Evolutionary conservation across 1,140 invertebrate species (phyloP).

Genomic region (Acyrthosiphon pisum): DNA sequence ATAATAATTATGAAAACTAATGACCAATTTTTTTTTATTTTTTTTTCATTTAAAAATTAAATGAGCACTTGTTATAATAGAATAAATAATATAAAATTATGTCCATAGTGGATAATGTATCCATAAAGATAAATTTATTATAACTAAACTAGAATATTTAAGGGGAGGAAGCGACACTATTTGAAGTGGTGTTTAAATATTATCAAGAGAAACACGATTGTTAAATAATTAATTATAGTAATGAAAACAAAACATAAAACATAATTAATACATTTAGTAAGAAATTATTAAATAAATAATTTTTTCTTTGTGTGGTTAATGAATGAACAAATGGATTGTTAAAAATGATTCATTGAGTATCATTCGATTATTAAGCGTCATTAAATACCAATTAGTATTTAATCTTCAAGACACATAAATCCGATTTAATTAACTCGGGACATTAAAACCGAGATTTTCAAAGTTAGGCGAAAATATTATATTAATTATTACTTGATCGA

Average conservation of each 20-base stretch:
- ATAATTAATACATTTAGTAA: neutral
- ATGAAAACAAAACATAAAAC: neutral
- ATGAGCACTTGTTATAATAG: neutral
- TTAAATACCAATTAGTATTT: neutral
- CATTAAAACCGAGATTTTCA: neutral
- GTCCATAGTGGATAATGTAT: neutral
- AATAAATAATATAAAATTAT: neutral
- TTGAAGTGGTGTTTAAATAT: conserved; percentile 23
- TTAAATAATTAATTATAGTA: conserved; percentile 7
- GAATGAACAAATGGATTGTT: neutral
- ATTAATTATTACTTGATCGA: neutral
- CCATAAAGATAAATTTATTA: neutral
- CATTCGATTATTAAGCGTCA: neutral
- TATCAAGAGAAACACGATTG: conserved; percentile 18
- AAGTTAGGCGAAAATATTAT: neutral
- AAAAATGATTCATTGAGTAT: neutral
- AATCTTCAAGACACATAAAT: neutral
- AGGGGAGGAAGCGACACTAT: conserved; percentile 14
- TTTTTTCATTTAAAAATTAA: neutral
- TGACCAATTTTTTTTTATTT: no score
- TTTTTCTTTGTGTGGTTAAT: neutral
- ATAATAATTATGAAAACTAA: neutral
- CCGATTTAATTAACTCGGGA: no score
- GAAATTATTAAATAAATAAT: no score
- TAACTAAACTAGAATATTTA: conserved; percentile 51